These are phyloP conservation scores for Zaprionus capensis DNA, from an alignment of 1,140 invertebrate genomes.

Conservation along the genomic window DNA sequence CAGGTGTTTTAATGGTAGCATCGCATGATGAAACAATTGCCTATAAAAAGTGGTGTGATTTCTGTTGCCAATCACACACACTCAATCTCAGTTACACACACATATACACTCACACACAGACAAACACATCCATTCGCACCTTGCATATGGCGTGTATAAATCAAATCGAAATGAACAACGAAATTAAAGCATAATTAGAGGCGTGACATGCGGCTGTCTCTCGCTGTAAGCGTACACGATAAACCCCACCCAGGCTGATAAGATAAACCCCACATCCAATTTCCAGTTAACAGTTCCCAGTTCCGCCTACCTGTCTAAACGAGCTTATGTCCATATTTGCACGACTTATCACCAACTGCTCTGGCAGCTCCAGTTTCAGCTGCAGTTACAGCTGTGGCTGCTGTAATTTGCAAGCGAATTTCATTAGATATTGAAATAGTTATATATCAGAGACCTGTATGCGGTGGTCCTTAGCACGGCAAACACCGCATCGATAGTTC, in stretches of 20 bases:
- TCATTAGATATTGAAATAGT: neutral
- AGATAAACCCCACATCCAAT: slow-evolving; percentile 45
- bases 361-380: slow-evolving; percentile 23
- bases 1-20: neutral
- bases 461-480: too few species aligned
- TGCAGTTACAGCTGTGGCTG: slow-evolving; percentile 12
- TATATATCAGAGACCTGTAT: neutral
- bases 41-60: slow-evolving; percentile 22
- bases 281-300: neutral
- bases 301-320: slow-evolving; percentile 11
- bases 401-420: slow-evolving; percentile 37
- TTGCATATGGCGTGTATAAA: slow-evolving; percentile 61
- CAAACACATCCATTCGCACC: neutral
- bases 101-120: neutral
- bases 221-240: slow-evolving; percentile 31
- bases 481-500: too few species aligned
- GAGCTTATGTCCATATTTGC: slow-evolving; percentile 47
- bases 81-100: neutral
- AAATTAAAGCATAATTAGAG: slow-evolving; percentile 81
- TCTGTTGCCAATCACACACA: slow-evolving; percentile 25
- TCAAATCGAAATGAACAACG: slow-evolving; percentile 54
- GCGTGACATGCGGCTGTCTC: slow-evolving; percentile 76
- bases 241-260: slow-evolving; percentile 45
- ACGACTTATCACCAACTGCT: slow-evolving; percentile 46
- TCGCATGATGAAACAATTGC: slow-evolving; percentile 32